Percentiles rank a stretch among this genome's conserved stretches.
These are phyloP conservation scores for Dipodomys merriami DNA, from an alignment of 2,113 vertebrate genomes.

Conservation along the genomic window DNA sequence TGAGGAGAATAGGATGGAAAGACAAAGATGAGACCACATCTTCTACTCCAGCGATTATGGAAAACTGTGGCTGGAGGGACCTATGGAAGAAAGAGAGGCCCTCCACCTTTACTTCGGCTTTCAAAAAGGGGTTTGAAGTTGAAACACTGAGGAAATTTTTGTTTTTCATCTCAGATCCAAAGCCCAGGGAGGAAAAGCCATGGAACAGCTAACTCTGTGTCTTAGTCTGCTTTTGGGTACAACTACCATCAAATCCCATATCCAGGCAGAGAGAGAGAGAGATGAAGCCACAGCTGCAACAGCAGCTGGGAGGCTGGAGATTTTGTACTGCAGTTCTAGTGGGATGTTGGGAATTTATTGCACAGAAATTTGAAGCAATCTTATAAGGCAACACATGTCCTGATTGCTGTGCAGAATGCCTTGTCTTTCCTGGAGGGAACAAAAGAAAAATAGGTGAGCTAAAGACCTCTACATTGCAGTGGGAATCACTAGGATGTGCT, in stretches of 20 bases:
- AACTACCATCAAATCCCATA: background rate
- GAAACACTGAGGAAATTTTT: background rate
- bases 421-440: background rate
- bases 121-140: conserved; percentile 31
- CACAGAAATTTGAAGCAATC: background rate
- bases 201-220: background rate
- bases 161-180: background rate
- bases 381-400: background rate
- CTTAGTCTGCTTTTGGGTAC: background rate
- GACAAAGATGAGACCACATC: background rate
- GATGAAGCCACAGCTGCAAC: background rate
- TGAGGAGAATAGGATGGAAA: background rate
- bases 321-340: no score
- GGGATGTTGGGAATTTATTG: background rate
- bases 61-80: background rate
- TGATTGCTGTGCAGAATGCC: background rate
- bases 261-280: background rate
- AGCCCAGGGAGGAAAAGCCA: background rate
- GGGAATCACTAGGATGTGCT: background rate
- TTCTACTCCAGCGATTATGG: background rate
- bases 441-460: no score
- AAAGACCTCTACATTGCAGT: background rate
- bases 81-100: background rate
- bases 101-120: conserved; percentile 24
- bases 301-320: background rate